Base-by-base conservation (phyloP, 2,113 vertebrate genomes). In the Tringa solitaria region DNA sequence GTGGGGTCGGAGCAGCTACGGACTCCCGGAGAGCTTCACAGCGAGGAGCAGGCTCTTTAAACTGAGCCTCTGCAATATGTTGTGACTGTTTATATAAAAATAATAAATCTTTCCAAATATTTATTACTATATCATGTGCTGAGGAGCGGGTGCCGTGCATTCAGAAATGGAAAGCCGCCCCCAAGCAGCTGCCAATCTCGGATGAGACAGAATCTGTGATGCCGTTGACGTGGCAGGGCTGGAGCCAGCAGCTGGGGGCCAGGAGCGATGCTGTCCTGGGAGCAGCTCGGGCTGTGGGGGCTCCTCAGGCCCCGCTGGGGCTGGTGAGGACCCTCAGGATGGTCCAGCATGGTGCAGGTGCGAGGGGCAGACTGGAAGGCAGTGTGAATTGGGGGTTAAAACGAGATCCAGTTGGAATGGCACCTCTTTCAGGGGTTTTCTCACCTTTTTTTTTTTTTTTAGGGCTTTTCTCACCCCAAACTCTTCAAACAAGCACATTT, bases 41-140 rank as follows among this genome's bases (percentile, higher is more conserved):
- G 83, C 2, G 1, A 53, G 85, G 86, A 89, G 76, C 83, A 37
- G 56, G 67, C 35, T 88, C 80, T 8, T 43, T 28, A 57, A 57
- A 46, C 56, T 21, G 6, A 90, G 86, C 54, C 61, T 30, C 76
- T 64, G 89, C 76, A 9, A 17, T 6, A 18, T 65, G 95, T 57
- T 89, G 60, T 65, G 93, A 19, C 64, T 95, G 91, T 82, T 96
- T 89, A 39, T 87, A 28, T 61, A 72, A 87, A 92, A 97, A 93
- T 68, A 94, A 87, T 78, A 87, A 75, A 90, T 48, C 94, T 87
- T 95, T 91, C 91, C 93, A 96, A 96, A 96, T 92, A 95, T 92
- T 92, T 92, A 75, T 96, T 74, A 59, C 68, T 70, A 3, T 56
- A 64, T 93, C 95, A 72, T 67, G 91, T 35, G 93, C 79, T 14